Percentiles rank a stretch among this genome's conserved stretches.
Evolutionary conservation across 1,140 invertebrate species (phyloP).

Genomic region (Pseudachorutes palmiensis): DNA sequence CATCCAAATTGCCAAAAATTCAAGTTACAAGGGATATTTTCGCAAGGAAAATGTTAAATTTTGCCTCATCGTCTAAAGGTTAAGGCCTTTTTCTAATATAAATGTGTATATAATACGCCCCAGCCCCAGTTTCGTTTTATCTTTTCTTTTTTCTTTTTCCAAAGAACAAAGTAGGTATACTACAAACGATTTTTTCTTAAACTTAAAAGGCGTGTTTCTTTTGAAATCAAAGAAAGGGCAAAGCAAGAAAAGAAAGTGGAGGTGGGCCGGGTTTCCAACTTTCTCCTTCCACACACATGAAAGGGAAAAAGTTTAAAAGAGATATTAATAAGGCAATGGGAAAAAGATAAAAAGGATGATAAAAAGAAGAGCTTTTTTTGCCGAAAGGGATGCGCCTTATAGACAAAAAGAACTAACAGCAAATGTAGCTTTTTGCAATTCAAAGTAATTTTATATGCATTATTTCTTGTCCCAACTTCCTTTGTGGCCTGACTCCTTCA

Average conservation of each 20-base stretch:
- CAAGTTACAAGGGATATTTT: no score
- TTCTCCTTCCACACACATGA: constrained; percentile 7
- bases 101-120: constrained; percentile 5
- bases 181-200: constrained; percentile 9
- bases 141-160: neutral
- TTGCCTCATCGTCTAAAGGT: no score
- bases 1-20: no score
- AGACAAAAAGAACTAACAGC: no score
- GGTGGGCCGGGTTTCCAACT: constrained; percentile 1
- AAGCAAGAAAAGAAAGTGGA: neutral
- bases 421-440: neutral
- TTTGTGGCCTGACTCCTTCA: neutral
- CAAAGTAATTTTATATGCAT: neutral
- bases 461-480: neutral
- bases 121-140: neutral
- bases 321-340: constrained; percentile 12
- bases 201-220: constrained; percentile 13
- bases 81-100: constrained; percentile 14
- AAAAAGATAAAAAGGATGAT: constrained; percentile 1
- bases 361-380: neutral
- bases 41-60: no score
- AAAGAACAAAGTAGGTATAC: constrained; percentile 11
- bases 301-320: constrained; percentile 7
- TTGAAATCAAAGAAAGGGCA: constrained; percentile 12
- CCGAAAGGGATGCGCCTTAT: constrained; percentile 3